Evolutionary conservation across 2,888 invertebrate genomes (phyloP).

Genomic region (Cheilosia vulpina): DNA sequence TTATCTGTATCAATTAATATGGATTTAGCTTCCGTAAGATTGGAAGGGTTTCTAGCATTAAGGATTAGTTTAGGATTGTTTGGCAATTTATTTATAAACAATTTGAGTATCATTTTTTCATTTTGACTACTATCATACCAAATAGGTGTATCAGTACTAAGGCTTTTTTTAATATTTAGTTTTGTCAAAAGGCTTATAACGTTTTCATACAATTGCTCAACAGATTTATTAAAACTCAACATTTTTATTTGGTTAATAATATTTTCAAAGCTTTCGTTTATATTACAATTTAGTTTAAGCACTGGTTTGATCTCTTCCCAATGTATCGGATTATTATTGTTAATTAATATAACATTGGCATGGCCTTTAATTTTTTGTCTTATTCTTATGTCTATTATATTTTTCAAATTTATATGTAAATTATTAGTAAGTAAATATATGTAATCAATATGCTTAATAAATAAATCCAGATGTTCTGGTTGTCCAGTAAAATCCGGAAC

Average conservation of each 20-base stretch:
- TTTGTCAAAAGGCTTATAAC: conserved; percentile 16
- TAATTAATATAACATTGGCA: conserved; percentile 31
- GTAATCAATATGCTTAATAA: background rate
- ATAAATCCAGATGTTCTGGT: conserved; percentile 22
- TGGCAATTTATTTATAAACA: conserved; percentile 43
- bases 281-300: conserved; percentile 20
- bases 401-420: conserved; percentile 4
- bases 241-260: conserved; percentile 34
- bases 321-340: conserved; percentile 44
- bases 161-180: conserved; percentile 31
- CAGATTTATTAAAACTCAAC: conserved; percentile 24
- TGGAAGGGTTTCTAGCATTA: conserved; percentile 31
- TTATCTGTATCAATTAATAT: conserved; percentile 42
- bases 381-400: conserved; percentile 29
- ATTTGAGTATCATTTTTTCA: conserved; percentile 29
- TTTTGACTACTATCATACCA: conserved; percentile 45
- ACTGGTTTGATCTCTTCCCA: conserved; percentile 27
- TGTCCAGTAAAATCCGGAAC: conserved; percentile 22
- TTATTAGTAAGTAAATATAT: conserved; percentile 10
- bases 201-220: conserved; percentile 27
- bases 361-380: conserved; percentile 44
- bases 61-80: conserved; percentile 29
- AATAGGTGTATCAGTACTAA: conserved; percentile 9
- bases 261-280: conserved; percentile 36
- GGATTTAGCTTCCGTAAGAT: conserved; percentile 28